Conservation (phyloP, 2,888 invertebrate genomes). For the Podotricha telesiphe region DNA sequence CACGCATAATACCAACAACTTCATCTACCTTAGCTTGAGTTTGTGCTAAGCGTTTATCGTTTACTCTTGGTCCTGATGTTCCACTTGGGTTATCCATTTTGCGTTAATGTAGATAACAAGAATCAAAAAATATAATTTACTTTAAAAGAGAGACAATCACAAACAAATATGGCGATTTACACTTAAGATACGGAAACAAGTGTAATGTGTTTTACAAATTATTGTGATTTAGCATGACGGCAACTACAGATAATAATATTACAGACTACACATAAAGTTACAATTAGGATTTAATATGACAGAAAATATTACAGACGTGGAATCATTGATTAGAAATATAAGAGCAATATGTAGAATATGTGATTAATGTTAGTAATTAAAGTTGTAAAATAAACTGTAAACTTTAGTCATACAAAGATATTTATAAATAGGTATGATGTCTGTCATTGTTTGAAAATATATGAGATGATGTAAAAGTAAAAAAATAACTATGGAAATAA, state of each 20-base stretch:
- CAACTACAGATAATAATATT: constrained; percentile 18
- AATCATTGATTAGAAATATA: too few species aligned
- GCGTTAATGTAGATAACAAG: constrained; percentile 4
- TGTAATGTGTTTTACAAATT: background rate
- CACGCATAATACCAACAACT: constrained; percentile 97
- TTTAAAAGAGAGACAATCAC: constrained; percentile 24
- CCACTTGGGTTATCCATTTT: constrained; percentile 80
- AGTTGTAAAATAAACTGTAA: too few species aligned
- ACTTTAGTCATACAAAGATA: too few species aligned
- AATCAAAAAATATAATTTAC: background rate
- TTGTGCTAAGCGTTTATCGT: constrained; percentile 80
- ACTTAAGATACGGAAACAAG: constrained; percentile 5
- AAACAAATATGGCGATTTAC: constrained; percentile 43
- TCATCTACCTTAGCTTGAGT: constrained; percentile 82
- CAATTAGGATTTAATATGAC: too few species aligned
- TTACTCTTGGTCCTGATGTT: constrained; percentile 76
- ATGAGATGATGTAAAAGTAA: too few species aligned
- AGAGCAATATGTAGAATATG: too few species aligned
- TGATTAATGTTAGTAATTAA: too few species aligned
- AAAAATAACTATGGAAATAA: too few species aligned
- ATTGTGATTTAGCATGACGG: constrained; percentile 12
- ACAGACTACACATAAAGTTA: background rate
- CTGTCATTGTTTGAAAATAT: too few species aligned
- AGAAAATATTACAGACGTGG: too few species aligned
- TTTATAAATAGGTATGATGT: too few species aligned